A percentile compares a stretch with the other conserved stretches of the same genome.
phyloP scores from a whole-genome alignment of 1,140 invertebrate genomes.

The Drosophila yakuba region DNA sequence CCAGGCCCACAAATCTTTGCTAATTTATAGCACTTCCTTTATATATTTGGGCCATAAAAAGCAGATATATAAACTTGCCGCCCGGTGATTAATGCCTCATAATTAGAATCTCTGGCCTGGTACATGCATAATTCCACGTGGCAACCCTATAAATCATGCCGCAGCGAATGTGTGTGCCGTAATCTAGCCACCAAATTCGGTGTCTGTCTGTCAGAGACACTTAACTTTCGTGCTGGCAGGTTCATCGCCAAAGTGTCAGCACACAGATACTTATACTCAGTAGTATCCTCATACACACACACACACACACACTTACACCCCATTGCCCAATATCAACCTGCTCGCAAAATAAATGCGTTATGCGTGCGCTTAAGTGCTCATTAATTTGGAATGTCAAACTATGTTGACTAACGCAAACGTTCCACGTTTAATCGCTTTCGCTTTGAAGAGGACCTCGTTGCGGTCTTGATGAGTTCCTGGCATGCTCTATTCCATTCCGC shows the following conservation, averaged over 20 bases:
- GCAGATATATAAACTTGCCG: conserved; percentile 37
- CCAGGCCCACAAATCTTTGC: conserved; percentile 24
- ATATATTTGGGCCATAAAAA: conserved; percentile 42
- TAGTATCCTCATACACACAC: no score
- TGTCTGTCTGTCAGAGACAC: conserved; percentile 55
- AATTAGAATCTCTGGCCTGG: conserved; percentile 35
- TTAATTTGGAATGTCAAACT: conserved; percentile 78
- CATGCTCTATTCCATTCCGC: conserved; percentile 21
- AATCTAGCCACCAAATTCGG: conserved; percentile 38
- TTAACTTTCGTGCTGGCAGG: conserved; percentile 54
- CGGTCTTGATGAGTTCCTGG: conserved; percentile 32
- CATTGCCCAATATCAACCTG: neutral
- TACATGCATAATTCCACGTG: conserved; percentile 49
- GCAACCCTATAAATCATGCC: conserved; percentile 49
- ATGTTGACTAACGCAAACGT: conserved; percentile 56
- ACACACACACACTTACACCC: neutral
- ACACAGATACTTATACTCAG: neutral
- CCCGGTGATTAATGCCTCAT: conserved; percentile 52
- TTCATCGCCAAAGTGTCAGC: conserved; percentile 50
- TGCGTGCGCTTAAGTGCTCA: conserved; percentile 81
- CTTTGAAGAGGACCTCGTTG: conserved; percentile 53
- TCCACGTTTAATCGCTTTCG: conserved; percentile 64
- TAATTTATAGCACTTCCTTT: conserved; percentile 30
- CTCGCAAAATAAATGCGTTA: conserved; percentile 72
- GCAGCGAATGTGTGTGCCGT: conserved; percentile 20